Percentiles rank a stretch among this genome's conserved stretches.
These are phyloP conservation scores for Plebejus anna DNA, from an alignment of 2,888 invertebrate species.

Conservation along the genomic window DNA sequence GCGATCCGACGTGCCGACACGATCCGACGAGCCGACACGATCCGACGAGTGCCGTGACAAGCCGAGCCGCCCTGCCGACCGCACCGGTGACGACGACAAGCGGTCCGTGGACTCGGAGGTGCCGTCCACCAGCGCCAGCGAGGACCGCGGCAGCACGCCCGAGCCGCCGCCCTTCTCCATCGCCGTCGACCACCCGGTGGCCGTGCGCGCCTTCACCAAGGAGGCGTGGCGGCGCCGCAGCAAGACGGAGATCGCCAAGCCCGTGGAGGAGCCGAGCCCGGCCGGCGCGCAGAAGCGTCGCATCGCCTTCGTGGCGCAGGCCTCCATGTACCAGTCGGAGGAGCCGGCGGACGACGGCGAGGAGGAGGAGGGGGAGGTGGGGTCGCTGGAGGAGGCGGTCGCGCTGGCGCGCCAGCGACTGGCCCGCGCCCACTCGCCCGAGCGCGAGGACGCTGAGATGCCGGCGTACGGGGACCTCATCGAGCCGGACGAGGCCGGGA, in stretches of 20 bases:
- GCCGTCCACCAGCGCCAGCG: conserved; percentile 5
- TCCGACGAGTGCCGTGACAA: background rate
- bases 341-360: conserved; percentile 75
- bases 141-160: conserved; percentile 27
- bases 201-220: conserved; percentile 76
- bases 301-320: conserved; percentile 77
- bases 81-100: background rate
- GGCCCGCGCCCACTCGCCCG: conserved; percentile 56
- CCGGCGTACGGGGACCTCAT: conserved; percentile 78
- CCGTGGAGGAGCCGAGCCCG: conserved; percentile 68
- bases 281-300: conserved; percentile 70
- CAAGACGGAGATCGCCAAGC: conserved; percentile 62
- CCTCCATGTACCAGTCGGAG: conserved; percentile 74
- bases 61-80: background rate
- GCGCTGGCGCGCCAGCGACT: conserved; percentile 73
- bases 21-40: background rate
- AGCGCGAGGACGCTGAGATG: conserved; percentile 67
- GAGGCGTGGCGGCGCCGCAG: conserved; percentile 74
- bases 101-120: conserved; percentile 7
- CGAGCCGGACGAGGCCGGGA: conserved; percentile 60
- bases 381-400: conserved; percentile 77
- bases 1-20: background rate
- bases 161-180: conserved; percentile 47
- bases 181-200: conserved; percentile 70
- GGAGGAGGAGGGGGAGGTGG: conserved; percentile 61